Base-by-base conservation (phyloP, 2,797 vertebrate genomes). In the Coregonus sp. region DNA sequence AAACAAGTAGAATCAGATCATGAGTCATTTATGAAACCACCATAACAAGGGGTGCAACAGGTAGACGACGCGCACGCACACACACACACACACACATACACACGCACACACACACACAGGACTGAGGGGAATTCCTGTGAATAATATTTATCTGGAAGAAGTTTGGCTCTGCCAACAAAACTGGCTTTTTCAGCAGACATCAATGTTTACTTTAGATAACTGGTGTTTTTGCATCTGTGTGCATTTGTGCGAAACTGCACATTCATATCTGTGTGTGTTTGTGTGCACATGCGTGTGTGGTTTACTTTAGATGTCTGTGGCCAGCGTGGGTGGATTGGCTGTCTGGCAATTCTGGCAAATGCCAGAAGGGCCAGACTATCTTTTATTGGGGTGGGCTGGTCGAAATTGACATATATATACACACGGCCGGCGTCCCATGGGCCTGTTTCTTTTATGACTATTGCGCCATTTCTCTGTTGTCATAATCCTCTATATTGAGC, bases 201-300 rank as follows among this genome's bases (percentile, higher is more conserved):
- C 78, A 84, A 84, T 85, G 86, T 92, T 89, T 91, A 90, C 87
- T 88, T 86, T 89, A 91, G 87, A 87, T 90, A 91, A 86, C 86
- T 4, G 6, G 77, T 51, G 35, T 69, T 29, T 75, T 15, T 75
- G 20, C 14, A 29, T 68, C 14, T 69, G 66, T 51, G 37, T 75
- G 40, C 29, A 25, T 6, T 6, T 65, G 54, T 18, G 35, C 5
- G 35, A 0, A 35, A 16, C 52, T 16, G 18, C 14, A 52, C 14
- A 52, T 12, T 52, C 4, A 52, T 16, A 12, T 52, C 1, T 52
- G 51, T 52, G 51, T 56, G 52, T 14, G 52, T 14, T 16, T 54
- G 15, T 14, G 54, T 59, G 54, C 1, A 18, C 5, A 2, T n/a
- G 54, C n/a, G 54, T 59, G 18, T 59, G 16, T 25, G 20, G 59